Evolutionary conservation across 2,113 vertebrate species (phyloP).

Genomic region (Microtus oregoni): DNA sequence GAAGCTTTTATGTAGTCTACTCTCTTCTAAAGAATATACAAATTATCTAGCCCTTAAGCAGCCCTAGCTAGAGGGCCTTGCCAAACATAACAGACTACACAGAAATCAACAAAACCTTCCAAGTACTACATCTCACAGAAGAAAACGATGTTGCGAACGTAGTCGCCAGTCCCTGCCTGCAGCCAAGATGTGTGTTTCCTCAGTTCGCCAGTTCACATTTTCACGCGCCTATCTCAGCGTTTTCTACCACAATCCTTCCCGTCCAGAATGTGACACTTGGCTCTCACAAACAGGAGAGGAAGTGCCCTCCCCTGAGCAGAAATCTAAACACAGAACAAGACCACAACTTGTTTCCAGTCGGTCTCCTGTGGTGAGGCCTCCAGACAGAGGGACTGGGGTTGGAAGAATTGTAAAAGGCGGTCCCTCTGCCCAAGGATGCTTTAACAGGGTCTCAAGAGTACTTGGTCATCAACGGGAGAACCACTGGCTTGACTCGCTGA

Average conservation of each 20-base stretch:
- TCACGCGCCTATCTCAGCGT: neutral
- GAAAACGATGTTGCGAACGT: neutral
- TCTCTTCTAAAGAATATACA: constrained; percentile 29
- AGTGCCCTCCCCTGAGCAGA: constrained; percentile 55
- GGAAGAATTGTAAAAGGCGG: neutral
- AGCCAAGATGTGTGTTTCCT: neutral
- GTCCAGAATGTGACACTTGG: constrained; percentile 32
- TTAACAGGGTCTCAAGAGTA: neutral
- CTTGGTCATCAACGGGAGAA: neutral
- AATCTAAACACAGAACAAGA: constrained; percentile 46
- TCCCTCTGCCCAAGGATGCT: neutral
- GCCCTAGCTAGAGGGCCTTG: constrained; percentile 2
- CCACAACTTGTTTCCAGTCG: constrained; percentile 44
- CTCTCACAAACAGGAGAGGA: constrained; percentile 42
- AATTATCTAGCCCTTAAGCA: constrained; percentile 7
- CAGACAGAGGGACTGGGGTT: neutral
- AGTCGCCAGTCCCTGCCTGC: neutral
- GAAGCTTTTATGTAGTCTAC: neutral
- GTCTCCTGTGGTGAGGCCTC: neutral
- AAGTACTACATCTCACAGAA: neutral
- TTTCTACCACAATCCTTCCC: neutral
- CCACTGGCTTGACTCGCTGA: neutral
- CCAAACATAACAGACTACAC: constrained; percentile 28
- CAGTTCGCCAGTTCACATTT: neutral
- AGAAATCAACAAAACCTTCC: neutral